phyloP scores from a whole-genome alignment of 1,140 invertebrate species.

The Papilio xuthus region DNA sequence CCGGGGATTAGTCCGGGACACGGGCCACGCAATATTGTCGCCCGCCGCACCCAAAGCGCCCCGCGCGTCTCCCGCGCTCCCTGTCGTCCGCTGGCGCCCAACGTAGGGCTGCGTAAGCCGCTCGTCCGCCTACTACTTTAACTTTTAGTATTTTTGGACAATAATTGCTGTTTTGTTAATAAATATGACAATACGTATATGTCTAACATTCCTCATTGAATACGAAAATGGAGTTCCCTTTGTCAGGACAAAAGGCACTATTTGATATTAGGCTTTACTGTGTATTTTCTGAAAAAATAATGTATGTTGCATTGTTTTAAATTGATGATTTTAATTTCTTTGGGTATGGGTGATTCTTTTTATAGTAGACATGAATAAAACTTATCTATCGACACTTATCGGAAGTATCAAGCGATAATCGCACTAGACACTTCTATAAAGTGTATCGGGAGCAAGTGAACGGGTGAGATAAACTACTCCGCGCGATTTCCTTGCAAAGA shows the following conservation, averaged over 20 bases:
- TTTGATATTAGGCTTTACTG: not conserved
- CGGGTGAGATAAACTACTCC: slow-evolving; percentile 74
- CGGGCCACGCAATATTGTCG: slow-evolving; percentile 76
- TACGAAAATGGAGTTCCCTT: not conserved
- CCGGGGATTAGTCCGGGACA: slow-evolving; percentile 78
- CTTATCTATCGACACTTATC: slow-evolving; percentile 49
- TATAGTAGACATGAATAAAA: not conserved
- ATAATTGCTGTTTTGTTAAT: slow-evolving; percentile 40
- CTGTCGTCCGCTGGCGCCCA: slow-evolving; percentile 64
- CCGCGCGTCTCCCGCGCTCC: not conserved
- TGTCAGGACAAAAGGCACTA: not conserved
- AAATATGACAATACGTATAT: not conserved
- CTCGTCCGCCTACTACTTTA: slow-evolving; percentile 47
- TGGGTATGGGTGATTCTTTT: not conserved
- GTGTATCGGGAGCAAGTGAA: slow-evolving; percentile 55
- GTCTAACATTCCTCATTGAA: not conserved
- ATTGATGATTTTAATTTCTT: too few species aligned
- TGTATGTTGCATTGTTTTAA: too few species aligned
- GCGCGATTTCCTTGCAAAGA: slow-evolving; percentile 75
- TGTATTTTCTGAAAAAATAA: too few species aligned
- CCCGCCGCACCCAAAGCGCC: slow-evolving; percentile 37
- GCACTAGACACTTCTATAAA: slow-evolving; percentile 66
- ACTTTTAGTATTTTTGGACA: slow-evolving; percentile 43
- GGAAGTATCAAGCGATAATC: slow-evolving; percentile 66
- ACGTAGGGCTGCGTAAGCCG: slow-evolving; percentile 71